Evolutionary conservation across 2,113 vertebrate species (phyloP).

Genomic region (Phalacrocorax pelagicus): DNA sequence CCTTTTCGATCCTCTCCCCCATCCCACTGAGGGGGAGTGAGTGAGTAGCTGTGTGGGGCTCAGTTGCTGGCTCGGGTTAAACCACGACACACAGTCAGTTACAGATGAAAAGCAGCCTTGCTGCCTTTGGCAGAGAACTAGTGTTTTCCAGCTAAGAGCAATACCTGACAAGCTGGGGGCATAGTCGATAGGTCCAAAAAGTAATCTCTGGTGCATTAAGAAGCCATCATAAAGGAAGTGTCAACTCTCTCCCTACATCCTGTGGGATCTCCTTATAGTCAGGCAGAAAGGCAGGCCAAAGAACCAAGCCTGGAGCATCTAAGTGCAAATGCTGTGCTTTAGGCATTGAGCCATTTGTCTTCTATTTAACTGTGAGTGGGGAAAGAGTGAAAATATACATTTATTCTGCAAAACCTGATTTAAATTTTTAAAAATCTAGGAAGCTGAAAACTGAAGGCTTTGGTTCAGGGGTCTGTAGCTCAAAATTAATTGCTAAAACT

Average conservation of each 20-base stretch:
- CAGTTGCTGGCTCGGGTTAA: too few relatives aligned
- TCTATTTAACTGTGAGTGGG: neutral
- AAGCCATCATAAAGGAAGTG: neutral
- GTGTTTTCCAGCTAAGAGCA: neutral
- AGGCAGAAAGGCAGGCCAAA: neutral
- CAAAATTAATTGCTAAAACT: conserved; percentile 67
- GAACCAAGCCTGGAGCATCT: neutral
- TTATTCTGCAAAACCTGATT: conserved; percentile 50
- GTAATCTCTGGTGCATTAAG: neutral
- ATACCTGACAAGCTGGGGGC: neutral
- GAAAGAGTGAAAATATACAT: conserved; percentile 25
- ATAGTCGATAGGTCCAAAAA: neutral
- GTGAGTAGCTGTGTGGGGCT: too few relatives aligned
- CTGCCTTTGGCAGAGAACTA: neutral
- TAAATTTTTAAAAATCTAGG: conserved; percentile 50
- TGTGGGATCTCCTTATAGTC: neutral
- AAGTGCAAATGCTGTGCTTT: neutral
- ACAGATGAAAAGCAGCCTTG: neutral
- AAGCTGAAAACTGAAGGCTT: conserved; percentile 32
- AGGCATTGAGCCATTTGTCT: neutral
- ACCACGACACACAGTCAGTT: neutral
- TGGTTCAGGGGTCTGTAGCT: conserved; percentile 19
- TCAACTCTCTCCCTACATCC: neutral
- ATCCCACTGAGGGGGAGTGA: too few relatives aligned
- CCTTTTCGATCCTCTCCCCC: too few relatives aligned